Evolutionary conservation across 2,113 vertebrate genomes (phyloP), one percentile per base, ranked within the genome.

Genomic region (Lynx canadensis): DNA sequence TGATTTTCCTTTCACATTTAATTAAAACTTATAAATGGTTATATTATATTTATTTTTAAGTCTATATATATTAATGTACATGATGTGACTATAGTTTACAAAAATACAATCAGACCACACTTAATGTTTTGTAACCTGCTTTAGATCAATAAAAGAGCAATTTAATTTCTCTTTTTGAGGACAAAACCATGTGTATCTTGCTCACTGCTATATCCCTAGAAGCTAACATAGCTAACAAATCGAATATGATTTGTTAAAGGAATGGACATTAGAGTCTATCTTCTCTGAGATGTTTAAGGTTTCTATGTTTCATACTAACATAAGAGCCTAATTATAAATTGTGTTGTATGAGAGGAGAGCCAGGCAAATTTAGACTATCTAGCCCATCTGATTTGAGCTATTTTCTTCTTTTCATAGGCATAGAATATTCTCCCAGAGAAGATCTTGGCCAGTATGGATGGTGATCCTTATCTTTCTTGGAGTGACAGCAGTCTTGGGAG

Each of bases 401-500:
- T 74, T 89, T 79, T 50, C 33, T 38, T 27, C n/a, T 21, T 87
- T 93, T 91, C 2, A 38, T 19, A 94, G 89, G n/a, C 16, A 13
- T 0, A 3, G 10, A 4, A 9, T 52, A 23, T 18, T 66, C 36
- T 88, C 81, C 18, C 48, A 68, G 65, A n/a, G 71, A 80, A 88
- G n/a, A 85, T 33, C 76, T 41, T 92, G 91, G 84, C 25, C 76
- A 23, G 33, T 65, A 38, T 95, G 78, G 78, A 36, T 38, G 38
- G 57, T 7, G 7, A 38, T 81, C 27, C 33, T 96, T 94, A 71
- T 80, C 90, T 76, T 92, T n/a, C 63, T 96, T 97, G 94, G 68
- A 65, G 52, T 92, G 48, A 21, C 15, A 5, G 48, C 74, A 68
- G 45, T 91, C 41, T 80, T 88, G 69, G 95, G 31, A 92, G 27